Conservation (phyloP, 2,797 vertebrate species). For the Tragelaphus oryx region DNA sequence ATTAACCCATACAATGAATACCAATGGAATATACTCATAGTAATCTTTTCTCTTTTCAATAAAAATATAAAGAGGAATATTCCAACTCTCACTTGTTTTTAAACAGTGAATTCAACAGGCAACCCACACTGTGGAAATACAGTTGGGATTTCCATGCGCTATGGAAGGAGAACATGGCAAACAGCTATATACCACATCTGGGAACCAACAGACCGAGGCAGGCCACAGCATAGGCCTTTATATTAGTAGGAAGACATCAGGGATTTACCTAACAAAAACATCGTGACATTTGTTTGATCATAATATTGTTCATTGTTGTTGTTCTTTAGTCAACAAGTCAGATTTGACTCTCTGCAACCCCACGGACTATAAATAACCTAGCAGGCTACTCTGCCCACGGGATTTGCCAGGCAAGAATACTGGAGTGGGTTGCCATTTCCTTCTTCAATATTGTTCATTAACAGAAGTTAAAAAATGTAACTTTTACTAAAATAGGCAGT, state of each 20-base stretch:
- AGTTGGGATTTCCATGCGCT: background rate
- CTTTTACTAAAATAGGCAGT: conserved; percentile 30
- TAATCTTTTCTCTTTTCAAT: conserved; percentile 29
- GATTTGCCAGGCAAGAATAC: background rate
- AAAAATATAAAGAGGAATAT: conserved; percentile 37
- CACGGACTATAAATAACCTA: background rate
- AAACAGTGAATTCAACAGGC: background rate
- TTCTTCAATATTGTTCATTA: background rate
- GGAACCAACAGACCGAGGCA: background rate
- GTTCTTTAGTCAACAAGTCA: background rate
- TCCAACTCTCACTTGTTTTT: background rate
- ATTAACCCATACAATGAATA: conserved; percentile 8
- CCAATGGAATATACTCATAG: background rate
- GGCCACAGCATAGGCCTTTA: background rate
- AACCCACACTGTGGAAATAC: background rate
- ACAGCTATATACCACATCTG: background rate
- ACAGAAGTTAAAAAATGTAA: conserved; percentile 16
- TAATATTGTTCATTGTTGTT: background rate
- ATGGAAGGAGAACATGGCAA: background rate
- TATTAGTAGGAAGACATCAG: background rate
- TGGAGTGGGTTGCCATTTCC: background rate
- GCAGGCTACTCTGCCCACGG: background rate
- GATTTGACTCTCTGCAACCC: background rate
- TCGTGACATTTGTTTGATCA: background rate
- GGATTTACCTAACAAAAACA: conserved; percentile 16